Conservation (phyloP, 2,113 vertebrate genomes). For the Bos indicus region DNA sequence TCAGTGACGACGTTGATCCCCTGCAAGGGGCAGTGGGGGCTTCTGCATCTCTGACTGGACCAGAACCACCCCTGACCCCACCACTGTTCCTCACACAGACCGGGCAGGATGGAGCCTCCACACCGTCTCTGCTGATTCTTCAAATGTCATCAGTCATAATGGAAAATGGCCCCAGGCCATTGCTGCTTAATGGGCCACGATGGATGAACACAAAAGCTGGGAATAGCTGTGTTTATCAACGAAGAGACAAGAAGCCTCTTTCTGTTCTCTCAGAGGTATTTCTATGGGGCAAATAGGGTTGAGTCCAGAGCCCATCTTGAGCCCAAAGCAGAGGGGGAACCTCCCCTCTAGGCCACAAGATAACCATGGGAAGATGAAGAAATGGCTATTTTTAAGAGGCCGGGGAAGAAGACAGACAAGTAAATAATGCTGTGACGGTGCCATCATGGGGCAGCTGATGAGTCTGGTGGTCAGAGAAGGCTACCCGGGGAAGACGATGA, state of each 20-base stretch:
- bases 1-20: neutral
- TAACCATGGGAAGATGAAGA: neutral
- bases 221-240: neutral
- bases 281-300: neutral
- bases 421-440: accelerated
- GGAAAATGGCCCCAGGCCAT: neutral
- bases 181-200: neutral
- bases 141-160: neutral
- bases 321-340: neutral
- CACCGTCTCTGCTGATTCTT: neutral
- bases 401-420: neutral
- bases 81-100: neutral
- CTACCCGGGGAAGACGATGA: too few species aligned
- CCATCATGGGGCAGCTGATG: neutral
- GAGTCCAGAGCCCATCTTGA: neutral
- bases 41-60: neutral
- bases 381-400: neutral
- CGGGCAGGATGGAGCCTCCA: neutral
- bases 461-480: neutral
- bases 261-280: neutral
- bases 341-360: neutral
- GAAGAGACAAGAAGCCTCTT: neutral
- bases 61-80: neutral
- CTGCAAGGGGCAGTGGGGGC: accelerated
- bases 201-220: neutral